These are phyloP conservation scores for Capreolus pygargus DNA, from an alignment of 2,113 vertebrate species.

Conservation along the genomic window DNA sequence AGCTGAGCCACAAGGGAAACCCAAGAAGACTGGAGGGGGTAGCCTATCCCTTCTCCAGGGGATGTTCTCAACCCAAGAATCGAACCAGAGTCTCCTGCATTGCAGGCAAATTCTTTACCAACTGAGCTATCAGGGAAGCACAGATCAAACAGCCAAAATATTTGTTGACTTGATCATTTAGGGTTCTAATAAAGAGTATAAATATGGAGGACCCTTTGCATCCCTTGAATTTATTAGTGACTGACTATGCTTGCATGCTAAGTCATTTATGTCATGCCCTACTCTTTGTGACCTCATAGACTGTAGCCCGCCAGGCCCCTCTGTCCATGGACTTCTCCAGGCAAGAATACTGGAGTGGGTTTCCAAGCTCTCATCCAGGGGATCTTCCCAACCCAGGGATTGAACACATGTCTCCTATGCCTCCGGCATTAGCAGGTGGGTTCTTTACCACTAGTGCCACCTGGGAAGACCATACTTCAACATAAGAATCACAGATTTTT, in stretches of 20 bases:
- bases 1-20: not conserved
- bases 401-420: not conserved
- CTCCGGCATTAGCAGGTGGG: not conserved
- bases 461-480: not conserved
- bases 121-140: not conserved
- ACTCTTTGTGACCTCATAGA: not conserved
- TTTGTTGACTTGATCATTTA: not conserved
- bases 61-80: fast-evolving
- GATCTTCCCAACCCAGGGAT: not conserved
- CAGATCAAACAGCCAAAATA: not conserved
- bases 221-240: not conserved
- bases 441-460: not conserved
- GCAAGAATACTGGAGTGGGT: not conserved
- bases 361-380: not conserved
- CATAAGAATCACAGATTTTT: not conserved
- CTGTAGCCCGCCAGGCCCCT: not conserved
- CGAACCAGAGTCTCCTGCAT: not conserved
- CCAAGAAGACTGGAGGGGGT: not conserved
- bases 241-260: not conserved
- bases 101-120: not conserved
- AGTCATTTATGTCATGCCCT: fast-evolving
- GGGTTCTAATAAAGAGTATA: not conserved
- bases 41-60: not conserved
- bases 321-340: not conserved
- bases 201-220: not conserved